Evolutionary conservation across 2,797 vertebrate species (phyloP).

Genomic region (Pelodytes ibericus): DNA sequence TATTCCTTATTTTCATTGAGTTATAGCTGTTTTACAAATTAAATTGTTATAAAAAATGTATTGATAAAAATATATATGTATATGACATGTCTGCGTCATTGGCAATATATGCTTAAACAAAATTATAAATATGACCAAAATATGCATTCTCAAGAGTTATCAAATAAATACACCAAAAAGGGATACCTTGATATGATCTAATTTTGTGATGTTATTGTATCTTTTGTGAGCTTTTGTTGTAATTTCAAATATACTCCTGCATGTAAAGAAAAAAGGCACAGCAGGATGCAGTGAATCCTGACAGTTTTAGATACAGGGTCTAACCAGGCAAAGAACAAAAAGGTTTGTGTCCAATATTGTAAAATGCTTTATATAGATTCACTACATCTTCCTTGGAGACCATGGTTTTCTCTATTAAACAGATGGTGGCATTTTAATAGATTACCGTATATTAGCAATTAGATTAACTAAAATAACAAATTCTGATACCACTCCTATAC

Average conservation of each 20-base stretch:
- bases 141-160: not conserved
- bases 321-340: slow-evolving; percentile 16
- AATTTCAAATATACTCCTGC: slow-evolving; percentile 17
- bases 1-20: too few species aligned
- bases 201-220: not conserved
- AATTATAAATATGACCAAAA: not conserved
- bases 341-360: slow-evolving; percentile 30
- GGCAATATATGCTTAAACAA: not conserved
- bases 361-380: slow-evolving; percentile 41
- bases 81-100: not conserved
- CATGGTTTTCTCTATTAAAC: slow-evolving; percentile 1
- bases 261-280: slow-evolving; percentile 16
- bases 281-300: slow-evolving; percentile 27
- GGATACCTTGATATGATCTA: not conserved
- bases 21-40: too few species aligned
- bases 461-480: too few species aligned
- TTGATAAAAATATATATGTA: too few species aligned
- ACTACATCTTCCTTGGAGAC: slow-evolving; percentile 23
- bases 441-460: too few species aligned
- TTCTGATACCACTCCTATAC: too few species aligned
- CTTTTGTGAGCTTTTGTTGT: not conserved
- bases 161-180: not conserved
- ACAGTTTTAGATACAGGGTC: slow-evolving; percentile 29
- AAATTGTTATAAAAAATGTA: too few species aligned
- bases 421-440: slow-evolving; percentile 8